Evolutionary conservation across 92 coral and sea anemone species (phyloP), one percentile per base, ranked within the genome.

Genomic region (Heteractis magnifica): DNA sequence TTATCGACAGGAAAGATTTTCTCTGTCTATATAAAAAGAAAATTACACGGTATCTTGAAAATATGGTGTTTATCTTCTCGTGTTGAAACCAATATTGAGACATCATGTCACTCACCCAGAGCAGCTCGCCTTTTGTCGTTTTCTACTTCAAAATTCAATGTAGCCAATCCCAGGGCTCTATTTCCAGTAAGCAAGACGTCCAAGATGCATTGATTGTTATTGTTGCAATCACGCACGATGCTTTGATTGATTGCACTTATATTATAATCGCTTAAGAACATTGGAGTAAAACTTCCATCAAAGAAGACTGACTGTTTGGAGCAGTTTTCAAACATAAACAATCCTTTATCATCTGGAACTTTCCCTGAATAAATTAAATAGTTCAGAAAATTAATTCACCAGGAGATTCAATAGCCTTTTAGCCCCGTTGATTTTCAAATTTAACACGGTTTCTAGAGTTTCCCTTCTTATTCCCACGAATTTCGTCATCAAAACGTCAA

Each of bases 161-260:
- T 82, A 55, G 81, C 83, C 18, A 75, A 4, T 2, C 87, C 97
- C 53, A 93, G 85, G 0, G 77, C 91, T 8, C 41, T 23, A 71
- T 91, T 86, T 23, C 89, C 90, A 56, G 97, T 93, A 23, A 83
- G 77, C 8, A 81, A 74, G 19, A 78, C 81, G 65, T 93, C 97
- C 21, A 88, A 85, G 26, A 91, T 19, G 71, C 97, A 93, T 20
- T 82, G 92, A 14, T 49, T 60, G 85, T 91, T 85, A 15, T 56
- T 74, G 0, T 89, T 87, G 52, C 97, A 93, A 15, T 79, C 48
- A 0, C n/a, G 71, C 10, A 4, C 15, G 56, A 87, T 88, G 6
- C 78, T 18, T 62, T 7, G 26, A 0, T 16, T 51, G 12, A 65
- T 82, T 53, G 85, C 62, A 51, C 80, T 87, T 5, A 56, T 75